These are phyloP conservation scores for Cecidostiba fungosa DNA, from an alignment of 2,888 invertebrate species.

Conservation along the genomic window DNA sequence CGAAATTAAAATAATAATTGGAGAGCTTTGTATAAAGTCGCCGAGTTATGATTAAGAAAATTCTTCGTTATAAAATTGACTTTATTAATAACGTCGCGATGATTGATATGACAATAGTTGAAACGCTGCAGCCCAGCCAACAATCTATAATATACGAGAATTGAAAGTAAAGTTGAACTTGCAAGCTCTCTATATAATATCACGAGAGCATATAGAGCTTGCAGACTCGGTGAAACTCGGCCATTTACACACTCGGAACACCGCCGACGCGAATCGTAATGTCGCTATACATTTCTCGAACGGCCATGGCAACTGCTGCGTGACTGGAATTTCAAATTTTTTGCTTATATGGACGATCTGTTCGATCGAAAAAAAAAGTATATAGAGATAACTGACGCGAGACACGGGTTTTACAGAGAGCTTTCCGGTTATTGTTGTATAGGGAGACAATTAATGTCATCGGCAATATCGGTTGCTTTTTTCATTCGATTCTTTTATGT, in stretches of 20 bases:
- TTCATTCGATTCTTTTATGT: not conserved
- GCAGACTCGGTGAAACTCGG: not conserved
- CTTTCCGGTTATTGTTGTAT: not conserved
- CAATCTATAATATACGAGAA: not conserved
- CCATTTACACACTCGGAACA: not conserved
- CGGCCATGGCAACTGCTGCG: not conserved
- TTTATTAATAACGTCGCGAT: not conserved
- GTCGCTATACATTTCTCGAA: not conserved
- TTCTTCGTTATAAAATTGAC: not conserved
- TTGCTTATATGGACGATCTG: not conserved
- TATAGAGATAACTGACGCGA: not conserved
- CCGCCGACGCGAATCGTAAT: not conserved
- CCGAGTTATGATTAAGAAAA: not conserved
- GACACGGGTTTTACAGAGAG: not conserved
- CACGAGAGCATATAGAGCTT: not conserved
- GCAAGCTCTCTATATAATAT: not conserved
- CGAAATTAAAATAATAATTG: not conserved
- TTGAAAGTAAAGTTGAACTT: not conserved
- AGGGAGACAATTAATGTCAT: conserved; percentile 8
- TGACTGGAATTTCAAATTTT: conserved; percentile 16
- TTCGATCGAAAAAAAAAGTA: not conserved
- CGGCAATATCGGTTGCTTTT: not conserved
- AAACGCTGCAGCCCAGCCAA: not conserved
- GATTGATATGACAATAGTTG: not conserved
- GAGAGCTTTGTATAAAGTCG: not conserved